phyloP scores from a whole-genome alignment of 2,797 vertebrate genomes.

The Falco columbarius region DNA sequence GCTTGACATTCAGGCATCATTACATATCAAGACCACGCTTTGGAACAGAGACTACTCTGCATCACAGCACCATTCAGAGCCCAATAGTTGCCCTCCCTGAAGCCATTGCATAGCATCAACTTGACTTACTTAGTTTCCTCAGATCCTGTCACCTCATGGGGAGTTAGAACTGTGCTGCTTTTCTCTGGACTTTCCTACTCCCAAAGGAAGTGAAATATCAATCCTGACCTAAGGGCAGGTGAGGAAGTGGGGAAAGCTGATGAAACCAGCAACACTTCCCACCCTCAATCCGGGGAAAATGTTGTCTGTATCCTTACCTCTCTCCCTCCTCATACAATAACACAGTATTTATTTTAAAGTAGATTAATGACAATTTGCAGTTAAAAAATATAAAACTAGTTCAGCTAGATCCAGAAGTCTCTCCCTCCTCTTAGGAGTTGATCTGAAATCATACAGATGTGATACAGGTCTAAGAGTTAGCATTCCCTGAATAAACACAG shows the following conservation, averaged over 20 bases:
- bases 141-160: not conserved
- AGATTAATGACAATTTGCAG: not conserved
- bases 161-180: not conserved
- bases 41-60: not conserved
- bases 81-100: not conserved
- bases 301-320: not conserved
- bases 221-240: not conserved
- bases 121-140: not conserved
- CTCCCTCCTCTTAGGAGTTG: not conserved
- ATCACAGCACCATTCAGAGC: not conserved
- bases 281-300: not conserved
- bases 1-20: not conserved
- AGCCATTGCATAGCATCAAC: not conserved
- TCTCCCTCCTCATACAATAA: not conserved
- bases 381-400: not conserved
- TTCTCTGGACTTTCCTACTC: not conserved
- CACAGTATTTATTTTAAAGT: not conserved
- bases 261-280: not conserved
- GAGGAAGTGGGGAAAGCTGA: not conserved
- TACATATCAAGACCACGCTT: not conserved
- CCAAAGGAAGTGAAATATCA: not conserved
- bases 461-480: not conserved
- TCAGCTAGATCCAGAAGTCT: not conserved
- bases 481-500: not conserved
- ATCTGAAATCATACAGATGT: not conserved